These are phyloP conservation scores for Cyrtodaria siliqua DNA, from an alignment of 2,888 invertebrate species.

Conservation along the genomic window DNA sequence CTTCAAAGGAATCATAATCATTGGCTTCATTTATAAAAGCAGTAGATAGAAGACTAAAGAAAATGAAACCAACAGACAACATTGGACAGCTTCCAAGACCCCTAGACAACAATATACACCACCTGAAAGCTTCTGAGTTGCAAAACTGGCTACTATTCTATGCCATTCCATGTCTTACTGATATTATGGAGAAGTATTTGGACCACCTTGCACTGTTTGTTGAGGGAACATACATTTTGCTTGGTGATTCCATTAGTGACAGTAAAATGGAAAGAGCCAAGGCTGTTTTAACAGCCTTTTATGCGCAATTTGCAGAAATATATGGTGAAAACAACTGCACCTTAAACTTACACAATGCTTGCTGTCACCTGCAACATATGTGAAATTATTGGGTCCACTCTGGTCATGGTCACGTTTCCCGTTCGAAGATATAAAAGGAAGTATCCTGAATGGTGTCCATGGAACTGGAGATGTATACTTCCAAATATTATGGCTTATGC, in stretches of 20 bases:
- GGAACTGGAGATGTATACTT: neutral
- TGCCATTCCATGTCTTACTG: slow-evolving; percentile 18
- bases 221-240: neutral
- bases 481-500: too few species aligned
- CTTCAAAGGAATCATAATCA: too few species aligned
- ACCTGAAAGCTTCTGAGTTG: slow-evolving; percentile 33
- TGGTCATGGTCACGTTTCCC: too few species aligned
- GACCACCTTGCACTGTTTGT: too few species aligned
- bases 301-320: too few species aligned
- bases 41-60: slow-evolving; percentile 10
- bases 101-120: slow-evolving; percentile 18
- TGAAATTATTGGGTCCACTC: too few species aligned
- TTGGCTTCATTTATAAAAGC: too few species aligned
- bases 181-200: too few species aligned
- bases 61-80: slow-evolving; percentile 35
- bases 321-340: neutral
- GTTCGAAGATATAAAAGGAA: too few species aligned
- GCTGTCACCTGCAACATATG: too few species aligned
- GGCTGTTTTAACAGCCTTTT: neutral
- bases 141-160: slow-evolving; percentile 30
- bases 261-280: slow-evolving; percentile 4
- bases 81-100: slow-evolving; percentile 21
- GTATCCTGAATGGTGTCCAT: neutral
- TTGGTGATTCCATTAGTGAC: too few species aligned
- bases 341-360: too few species aligned